Evolutionary conservation across 2,888 invertebrate genomes (phyloP), one percentile per base, ranked within the genome.

Genomic region (Mesoligia furuncula): DNA sequence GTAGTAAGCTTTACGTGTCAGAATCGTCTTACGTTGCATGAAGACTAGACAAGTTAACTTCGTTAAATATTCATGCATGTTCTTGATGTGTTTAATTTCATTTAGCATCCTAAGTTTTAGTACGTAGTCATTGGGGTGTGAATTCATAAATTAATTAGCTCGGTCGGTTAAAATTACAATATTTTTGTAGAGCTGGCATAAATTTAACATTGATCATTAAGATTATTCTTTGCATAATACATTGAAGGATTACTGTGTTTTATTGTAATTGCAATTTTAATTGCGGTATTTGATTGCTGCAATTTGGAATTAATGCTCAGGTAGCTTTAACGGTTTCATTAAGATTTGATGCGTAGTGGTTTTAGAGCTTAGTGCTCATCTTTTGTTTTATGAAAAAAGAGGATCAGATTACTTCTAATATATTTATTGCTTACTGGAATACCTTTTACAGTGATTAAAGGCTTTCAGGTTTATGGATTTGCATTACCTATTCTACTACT

Each of bases 21-120:
- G 69, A 72, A 67, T 75, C 17, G 54, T 75, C 70, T 70, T 78
- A 64, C 61, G 61, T 78, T 76, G 78, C 73, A 85, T 62, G 72
- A 85, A 79, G 31, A 69, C 85, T 69, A 76, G 79, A 78, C 75
- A 77, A 75, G 73, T 82, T 62, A 73, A 81, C 59, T 73, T 84
- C 59, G 59, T 84, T 75, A 84, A 77, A 61, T 83, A 78, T 83
- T 73, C 75, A 85, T 78, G 66, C 83, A 82, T 83, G 73, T 78
- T 85, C 78, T 75, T 85, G 54, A 71, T 82, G 61, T 78, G 59
- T 75, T 75, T 71, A 57, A 85, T 85, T 82, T 85, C 20, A 75
- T 70, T 70, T 62, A 77, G 36, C 54, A 45, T 62, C 42, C 62
- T 75, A 71, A 85, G 73, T 77, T 77, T 70, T 61, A 67, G 66